A percentile compares a stretch with the other conserved stretches of the same genome.
These are phyloP conservation scores for Etheostoma spectabile DNA, from an alignment of 2,113 vertebrate genomes.

Conservation along the genomic window DNA sequence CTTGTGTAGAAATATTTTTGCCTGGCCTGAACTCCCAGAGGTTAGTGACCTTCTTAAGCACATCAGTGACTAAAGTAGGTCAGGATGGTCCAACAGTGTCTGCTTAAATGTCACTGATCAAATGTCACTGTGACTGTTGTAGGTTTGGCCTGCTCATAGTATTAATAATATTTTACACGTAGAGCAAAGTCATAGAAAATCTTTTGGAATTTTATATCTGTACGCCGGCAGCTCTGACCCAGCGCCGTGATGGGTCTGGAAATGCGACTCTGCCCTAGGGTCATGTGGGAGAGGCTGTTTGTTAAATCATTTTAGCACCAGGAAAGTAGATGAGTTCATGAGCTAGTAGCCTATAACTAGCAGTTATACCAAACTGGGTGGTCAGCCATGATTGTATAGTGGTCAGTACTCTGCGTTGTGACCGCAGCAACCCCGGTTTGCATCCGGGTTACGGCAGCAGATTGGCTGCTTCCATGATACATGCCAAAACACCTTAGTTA, in stretches of 20 bases:
- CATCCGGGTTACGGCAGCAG: constrained; percentile 87
- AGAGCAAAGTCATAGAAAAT: not conserved
- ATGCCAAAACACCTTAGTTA: no score
- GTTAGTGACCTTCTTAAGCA: not conserved
- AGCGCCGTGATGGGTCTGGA: no score
- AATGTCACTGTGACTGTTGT: not conserved
- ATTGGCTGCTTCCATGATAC: no score
- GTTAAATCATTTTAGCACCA: no score
- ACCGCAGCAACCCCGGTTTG: constrained; percentile 89
- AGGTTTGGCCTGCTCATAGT: not conserved
- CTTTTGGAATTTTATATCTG: no score
- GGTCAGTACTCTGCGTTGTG: constrained; percentile 85
- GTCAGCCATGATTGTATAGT: constrained; percentile 60
- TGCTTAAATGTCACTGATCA: not conserved
- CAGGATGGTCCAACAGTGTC: not conserved
- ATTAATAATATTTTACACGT: not conserved
- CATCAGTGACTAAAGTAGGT: not conserved
- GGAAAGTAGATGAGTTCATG: no score
- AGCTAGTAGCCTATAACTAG: no score
- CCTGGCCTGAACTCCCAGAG: not conserved
- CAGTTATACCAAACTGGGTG: no score
- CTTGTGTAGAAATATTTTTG: not conserved
- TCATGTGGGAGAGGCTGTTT: not conserved
- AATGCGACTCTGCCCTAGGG: no score
- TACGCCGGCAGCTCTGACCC: no score